These are phyloP conservation scores for Cricetomys ansorgei DNA, from an alignment of 2,113 vertebrate genomes.

Conservation along the genomic window DNA sequence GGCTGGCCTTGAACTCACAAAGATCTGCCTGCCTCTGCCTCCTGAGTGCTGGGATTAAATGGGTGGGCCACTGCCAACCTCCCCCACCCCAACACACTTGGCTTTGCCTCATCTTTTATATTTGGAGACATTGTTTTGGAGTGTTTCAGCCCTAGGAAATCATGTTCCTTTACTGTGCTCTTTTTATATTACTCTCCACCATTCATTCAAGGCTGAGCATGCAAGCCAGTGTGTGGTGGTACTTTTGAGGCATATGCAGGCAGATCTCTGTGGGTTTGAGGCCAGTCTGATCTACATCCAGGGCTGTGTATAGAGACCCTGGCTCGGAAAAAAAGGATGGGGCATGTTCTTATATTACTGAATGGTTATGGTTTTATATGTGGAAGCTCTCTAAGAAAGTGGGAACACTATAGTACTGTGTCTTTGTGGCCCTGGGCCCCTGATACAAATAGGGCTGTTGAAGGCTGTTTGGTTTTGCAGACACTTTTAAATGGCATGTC, in stretches of 20 bases:
- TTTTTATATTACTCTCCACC: neutral
- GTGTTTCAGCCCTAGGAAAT: neutral
- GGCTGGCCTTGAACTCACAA: too few species aligned
- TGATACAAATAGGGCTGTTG: slow-evolving; percentile 40
- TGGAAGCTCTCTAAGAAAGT: slow-evolving; percentile 4
- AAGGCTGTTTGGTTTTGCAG: slow-evolving; percentile 35
- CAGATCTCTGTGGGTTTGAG: neutral
- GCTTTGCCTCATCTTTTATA: slow-evolving; percentile 33
- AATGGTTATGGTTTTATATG: neutral
- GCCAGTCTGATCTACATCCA: neutral
- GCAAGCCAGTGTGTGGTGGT: neutral
- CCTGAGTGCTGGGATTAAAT: too few species aligned
- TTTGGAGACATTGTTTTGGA: slow-evolving; percentile 21
- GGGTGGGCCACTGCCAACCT: too few species aligned
- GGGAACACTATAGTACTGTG: neutral
- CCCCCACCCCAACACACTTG: too few species aligned
- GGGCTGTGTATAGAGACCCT: neutral
- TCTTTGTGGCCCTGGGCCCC: neutral
- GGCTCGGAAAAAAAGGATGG: neutral
- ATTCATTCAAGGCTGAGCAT: neutral
- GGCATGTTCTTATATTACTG: neutral
- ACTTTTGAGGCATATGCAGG: neutral
- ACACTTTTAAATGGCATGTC: slow-evolving; percentile 60
- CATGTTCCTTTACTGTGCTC: neutral
- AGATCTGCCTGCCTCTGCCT: too few species aligned